These are phyloP conservation scores for Halcyon senegalensis DNA, from an alignment of 2,113 vertebrate genomes.

Conservation along the genomic window DNA sequence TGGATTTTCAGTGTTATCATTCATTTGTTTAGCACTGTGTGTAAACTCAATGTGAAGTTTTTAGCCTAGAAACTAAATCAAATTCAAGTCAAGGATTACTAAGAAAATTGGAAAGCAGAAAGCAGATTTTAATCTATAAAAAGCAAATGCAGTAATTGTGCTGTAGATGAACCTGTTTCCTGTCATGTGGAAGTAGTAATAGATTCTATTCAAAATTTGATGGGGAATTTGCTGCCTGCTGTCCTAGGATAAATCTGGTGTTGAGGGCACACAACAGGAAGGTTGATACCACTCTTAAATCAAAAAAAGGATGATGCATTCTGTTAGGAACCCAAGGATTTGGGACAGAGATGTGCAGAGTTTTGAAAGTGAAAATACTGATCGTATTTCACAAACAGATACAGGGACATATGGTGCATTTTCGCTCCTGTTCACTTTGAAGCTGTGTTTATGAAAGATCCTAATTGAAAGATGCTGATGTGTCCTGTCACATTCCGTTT, in stretches of 20 bases:
- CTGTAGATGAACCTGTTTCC: not conserved
- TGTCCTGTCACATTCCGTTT: not conserved
- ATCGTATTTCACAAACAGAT: fast-evolving
- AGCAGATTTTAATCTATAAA: not conserved
- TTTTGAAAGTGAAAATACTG: not conserved
- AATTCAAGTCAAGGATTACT: not conserved
- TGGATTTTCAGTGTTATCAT: not conserved
- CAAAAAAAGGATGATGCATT: not conserved
- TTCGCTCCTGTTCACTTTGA: not conserved
- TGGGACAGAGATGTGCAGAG: not conserved
- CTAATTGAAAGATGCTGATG: not conserved
- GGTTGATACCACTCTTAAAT: not conserved
- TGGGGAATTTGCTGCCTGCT: not conserved
- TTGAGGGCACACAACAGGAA: not conserved
- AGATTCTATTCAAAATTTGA: not conserved
- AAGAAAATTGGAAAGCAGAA: not conserved
- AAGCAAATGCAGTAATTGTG: not conserved
- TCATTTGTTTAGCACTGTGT: not conserved
- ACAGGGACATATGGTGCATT: not conserved
- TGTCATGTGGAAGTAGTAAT: not conserved
- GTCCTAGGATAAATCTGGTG: not conserved
- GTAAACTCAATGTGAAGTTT: not conserved
- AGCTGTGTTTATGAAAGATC: not conserved
- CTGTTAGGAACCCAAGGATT: not conserved
- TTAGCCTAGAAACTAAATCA: not conserved